Base-by-base conservation (phyloP, 2,888 invertebrate species). In the Drosophila niveifrons region DNA sequence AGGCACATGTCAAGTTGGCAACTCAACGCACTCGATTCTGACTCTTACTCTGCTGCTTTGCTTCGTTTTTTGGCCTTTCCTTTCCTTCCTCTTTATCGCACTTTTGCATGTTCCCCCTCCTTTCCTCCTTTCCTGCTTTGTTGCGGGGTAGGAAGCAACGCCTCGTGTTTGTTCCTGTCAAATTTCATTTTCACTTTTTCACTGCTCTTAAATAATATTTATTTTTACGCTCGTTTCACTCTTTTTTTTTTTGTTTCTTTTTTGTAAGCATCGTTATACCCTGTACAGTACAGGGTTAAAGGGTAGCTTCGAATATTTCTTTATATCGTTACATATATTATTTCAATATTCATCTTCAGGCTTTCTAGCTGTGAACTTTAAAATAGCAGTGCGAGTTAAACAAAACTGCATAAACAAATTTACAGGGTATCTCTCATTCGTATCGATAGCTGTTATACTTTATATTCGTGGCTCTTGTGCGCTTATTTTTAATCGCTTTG, bases 141-240 rank as follows among this genome's bases (percentile, higher is more conserved):
- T 4, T 4, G 3, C 6, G 23, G 23, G 2, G 23, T 23, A 23
- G 23, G 23, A 23, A 23, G 23, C 23, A 67, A 50, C 34, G 73
- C 57, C 48, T 57, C 52, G 50, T 63, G 76, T 66, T 72, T 58
- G 57, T 66, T 75, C 66, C 66, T 72, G 81, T 80, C 84, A 81
- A 81, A 81, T 70, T 74, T 75, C 72, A 70, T 72, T 75, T 78
- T 51, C 66, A 62, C 52, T 66, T 71, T 61, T 50, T 51, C 43
- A 28, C 57, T 53, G 67, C 68, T 77, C 66, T 67, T 59, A 66
- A 82, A 79, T 67, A 82, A 82, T 79, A 82, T 79, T 79, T 75
- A 62, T 56, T 68, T 68, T 69, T 17, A 59, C 64, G 68, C 67
- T 31, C 31, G 44, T 57, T 73, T 59, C 56, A 50, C 62, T 46